These are phyloP conservation scores for Chymomyza amoena DNA, from an alignment of 2,888 invertebrate genomes.

Conservation along the genomic window DNA sequence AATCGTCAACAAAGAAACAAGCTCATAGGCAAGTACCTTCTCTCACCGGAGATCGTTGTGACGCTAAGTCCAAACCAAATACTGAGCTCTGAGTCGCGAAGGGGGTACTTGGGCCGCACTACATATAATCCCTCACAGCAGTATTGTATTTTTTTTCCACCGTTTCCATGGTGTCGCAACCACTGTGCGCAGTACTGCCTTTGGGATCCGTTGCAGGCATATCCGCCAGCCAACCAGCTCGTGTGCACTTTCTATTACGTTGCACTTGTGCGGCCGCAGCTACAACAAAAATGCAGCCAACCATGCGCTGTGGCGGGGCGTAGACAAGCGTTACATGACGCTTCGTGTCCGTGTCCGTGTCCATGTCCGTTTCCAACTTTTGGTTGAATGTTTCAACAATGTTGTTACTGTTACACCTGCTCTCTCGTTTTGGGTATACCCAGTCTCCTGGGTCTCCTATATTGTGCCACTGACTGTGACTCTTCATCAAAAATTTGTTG, in stretches of 20 bases:
- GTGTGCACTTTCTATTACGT: conserved; percentile 53
- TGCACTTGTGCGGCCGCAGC: conserved; percentile 6
- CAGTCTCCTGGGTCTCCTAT: background rate
- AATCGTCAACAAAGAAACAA: too few relatives aligned
- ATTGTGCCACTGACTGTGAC: background rate
- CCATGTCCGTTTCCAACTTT: conserved; percentile 50
- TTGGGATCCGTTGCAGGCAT: conserved; percentile 46
- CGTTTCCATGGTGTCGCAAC: conserved; percentile 29
- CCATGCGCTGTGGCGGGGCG: conserved; percentile 44
- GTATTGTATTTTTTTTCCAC: too few relatives aligned
- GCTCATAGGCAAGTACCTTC: too few relatives aligned
- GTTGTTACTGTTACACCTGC: conserved; percentile 36
- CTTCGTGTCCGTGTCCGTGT: conserved; percentile 63
- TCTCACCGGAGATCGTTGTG: too few relatives aligned
- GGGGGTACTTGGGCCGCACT: too few relatives aligned
- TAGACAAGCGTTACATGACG: conserved; percentile 70
- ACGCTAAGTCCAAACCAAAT: too few relatives aligned
- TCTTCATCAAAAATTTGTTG: background rate
- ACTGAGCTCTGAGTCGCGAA: too few relatives aligned
- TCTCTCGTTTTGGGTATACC: conserved; percentile 1
- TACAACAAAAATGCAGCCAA: conserved; percentile 46
- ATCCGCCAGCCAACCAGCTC: conserved; percentile 46
- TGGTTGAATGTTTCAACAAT: conserved; percentile 44
- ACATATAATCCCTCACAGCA: too few relatives aligned
- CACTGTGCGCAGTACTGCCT: conserved; percentile 17